Conservation (phyloP, 2,113 vertebrate genomes). For the Laterallus jamaicensis region DNA sequence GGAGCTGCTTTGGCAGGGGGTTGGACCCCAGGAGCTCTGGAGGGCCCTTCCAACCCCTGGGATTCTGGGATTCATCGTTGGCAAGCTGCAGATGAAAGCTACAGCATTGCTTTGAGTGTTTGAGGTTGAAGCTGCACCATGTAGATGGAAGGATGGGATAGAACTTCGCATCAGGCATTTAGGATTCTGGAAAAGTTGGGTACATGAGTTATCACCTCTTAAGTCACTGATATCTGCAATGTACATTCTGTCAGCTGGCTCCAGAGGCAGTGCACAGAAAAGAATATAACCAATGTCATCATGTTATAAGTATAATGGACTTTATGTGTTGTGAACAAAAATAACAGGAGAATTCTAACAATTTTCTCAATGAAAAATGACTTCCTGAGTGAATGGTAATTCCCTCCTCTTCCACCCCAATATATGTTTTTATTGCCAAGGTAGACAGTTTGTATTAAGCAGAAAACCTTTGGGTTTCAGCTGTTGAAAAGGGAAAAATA, state of each 20-base stretch:
- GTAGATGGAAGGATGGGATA: neutral
- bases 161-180: neutral
- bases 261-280: neutral
- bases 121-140: neutral
- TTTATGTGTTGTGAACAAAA: neutral
- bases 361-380: neutral
- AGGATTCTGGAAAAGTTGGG: neutral
- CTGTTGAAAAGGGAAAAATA: slow-evolving; percentile 8
- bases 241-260: neutral
- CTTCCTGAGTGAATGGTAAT: neutral
- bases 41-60: no score
- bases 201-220: neutral
- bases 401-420: neutral
- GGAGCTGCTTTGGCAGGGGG: no score
- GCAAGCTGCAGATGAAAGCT: neutral
- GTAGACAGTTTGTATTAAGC: neutral
- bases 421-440: neutral
- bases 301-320: neutral
- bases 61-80: neutral
- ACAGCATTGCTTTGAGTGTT: rapidly evolving
- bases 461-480: neutral
- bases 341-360: neutral
- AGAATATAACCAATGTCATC: neutral
- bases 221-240: neutral
- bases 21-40: no score